Conservation (phyloP, 2,113 vertebrate species). For the Acrocephalus kingi region DNA sequence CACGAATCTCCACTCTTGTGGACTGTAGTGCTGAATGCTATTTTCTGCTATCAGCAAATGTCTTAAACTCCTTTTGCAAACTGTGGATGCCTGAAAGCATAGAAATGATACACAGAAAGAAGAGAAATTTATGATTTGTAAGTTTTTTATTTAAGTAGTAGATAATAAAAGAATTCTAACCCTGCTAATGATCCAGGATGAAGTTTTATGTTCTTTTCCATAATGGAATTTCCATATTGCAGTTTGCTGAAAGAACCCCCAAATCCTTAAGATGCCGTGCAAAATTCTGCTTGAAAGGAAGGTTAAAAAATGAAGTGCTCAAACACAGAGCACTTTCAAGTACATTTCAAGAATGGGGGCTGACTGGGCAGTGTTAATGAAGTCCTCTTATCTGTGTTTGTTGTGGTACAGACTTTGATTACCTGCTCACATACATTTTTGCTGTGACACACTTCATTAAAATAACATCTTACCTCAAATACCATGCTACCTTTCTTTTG, state of each 20-base stretch:
- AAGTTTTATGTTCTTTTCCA: not conserved
- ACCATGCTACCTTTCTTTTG: not conserved
- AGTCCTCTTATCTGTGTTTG: not conserved
- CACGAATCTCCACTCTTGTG: not conserved
- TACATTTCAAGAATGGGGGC: not conserved
- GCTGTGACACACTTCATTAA: not conserved
- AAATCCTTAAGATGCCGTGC: not conserved
- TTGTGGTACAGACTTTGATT: not conserved
- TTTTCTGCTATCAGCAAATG: not conserved
- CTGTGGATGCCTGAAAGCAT: not conserved
- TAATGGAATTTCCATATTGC: not conserved
- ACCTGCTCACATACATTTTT: not conserved
- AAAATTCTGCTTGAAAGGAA: not conserved
- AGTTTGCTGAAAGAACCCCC: not conserved
- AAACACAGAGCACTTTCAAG: not conserved
- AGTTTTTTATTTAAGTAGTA: not conserved
- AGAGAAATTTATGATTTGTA: not conserved
- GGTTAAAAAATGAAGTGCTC: not conserved
- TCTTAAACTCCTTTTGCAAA: not conserved
- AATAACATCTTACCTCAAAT: not conserved
- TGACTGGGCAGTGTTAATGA: not conserved
- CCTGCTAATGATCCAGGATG: not conserved
- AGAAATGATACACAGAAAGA: not conserved
- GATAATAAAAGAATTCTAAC: not conserved
- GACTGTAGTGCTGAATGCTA: not conserved